Evolutionary conservation across 2,113 vertebrate species (phyloP), one percentile per base, ranked within the genome.

Genomic region (Phodopus roborovskii): DNA sequence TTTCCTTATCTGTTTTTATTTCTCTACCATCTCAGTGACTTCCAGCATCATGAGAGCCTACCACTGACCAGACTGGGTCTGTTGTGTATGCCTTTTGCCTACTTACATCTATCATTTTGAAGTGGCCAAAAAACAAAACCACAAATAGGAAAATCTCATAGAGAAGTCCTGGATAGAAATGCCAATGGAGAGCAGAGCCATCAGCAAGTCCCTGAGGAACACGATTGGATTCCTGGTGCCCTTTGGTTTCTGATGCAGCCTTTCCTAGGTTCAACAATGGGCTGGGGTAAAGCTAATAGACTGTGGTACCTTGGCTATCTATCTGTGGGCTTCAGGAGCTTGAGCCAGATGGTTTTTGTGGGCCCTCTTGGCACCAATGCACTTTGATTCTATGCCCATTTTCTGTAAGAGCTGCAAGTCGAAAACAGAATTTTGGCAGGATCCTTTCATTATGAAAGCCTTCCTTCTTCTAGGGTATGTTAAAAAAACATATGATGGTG

Each of bases 361-460:
- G 81, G 79, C 79, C 20, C 13, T 92, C 36, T 95, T 95, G 45
- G 36, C 53, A 20, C n/a, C 48, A 20, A 85, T 68, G 58, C 64
- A 73, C 71, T 95, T 88, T 91, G 93, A 93, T 71, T 93, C 93
- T 66, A 50, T 78, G 88, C 75, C 84, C 12, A 58, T 94, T 97
- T 97, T 96, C 90, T 92, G 7, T 89, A 92, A 97, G 81, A 95
- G 36, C 82, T 92, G 68, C 42, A 94, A 96, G 75, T 73, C 56
- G 88, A 89, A 93, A 95, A 94, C 48, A 88, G 70, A 16, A 71
- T 92, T 94, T 96, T 86, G 88, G 92, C 94, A 92, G 82, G 68
- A 79, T 86, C 45, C 28, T 97, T 95, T 96, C n/a, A 75, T 91
- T 94, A 92, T 30, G 45, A 97, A 95, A 96, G 48, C 77, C 53